phyloP scores from a whole-genome alignment of 2,113 vertebrate species.

The Nycticorax nycticorax region DNA sequence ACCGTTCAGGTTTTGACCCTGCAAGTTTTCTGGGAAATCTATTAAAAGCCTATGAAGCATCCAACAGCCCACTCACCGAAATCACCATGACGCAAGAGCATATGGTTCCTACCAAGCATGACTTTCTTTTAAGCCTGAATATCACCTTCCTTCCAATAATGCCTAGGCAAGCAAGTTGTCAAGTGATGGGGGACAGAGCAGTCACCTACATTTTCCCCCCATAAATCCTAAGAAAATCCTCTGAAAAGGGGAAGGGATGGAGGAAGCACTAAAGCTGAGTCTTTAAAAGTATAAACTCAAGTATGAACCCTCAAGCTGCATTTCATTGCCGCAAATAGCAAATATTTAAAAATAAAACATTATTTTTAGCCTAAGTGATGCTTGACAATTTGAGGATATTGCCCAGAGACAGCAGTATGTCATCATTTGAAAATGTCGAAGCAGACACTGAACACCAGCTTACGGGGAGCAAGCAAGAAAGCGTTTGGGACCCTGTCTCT shows the following conservation, averaged over 20 bases:
- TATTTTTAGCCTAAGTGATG: constrained; percentile 12
- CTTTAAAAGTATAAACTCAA: neutral
- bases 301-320: neutral
- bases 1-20: neutral
- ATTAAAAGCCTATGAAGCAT: neutral
- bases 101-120: neutral
- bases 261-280: neutral
- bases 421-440: neutral
- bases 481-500: neutral
- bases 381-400: neutral
- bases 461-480: rapidly evolving
- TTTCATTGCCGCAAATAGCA: constrained; percentile 6
- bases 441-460: neutral
- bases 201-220: neutral
- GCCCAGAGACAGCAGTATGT: neutral
- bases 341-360: neutral
- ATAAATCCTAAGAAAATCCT: neutral
- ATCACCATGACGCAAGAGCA: neutral
- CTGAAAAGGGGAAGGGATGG: neutral
- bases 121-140: neutral
- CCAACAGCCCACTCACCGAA: neutral
- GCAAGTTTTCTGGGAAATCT: constrained; percentile 25
- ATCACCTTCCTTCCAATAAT: neutral
- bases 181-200: neutral
- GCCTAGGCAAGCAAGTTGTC: neutral